A percentile compares a stretch with the other conserved stretches of the same genome.
phyloP scores from a whole-genome alignment of 2,113 vertebrate species.

The Hipposideros armiger region DNA sequence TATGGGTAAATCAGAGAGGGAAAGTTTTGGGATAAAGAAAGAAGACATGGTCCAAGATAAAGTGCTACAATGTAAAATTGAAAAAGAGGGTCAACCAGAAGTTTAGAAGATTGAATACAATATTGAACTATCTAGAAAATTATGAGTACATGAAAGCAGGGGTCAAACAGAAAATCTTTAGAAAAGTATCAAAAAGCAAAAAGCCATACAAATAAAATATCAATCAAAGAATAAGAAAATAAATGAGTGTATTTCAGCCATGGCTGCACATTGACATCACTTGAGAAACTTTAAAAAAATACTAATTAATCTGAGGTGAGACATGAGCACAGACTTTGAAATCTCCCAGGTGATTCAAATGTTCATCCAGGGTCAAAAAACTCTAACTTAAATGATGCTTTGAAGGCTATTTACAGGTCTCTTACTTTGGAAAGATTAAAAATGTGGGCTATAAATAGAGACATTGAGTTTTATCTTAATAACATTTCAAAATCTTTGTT shows the following conservation, averaged over 20 bases:
- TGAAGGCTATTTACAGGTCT: neutral
- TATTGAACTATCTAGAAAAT: conserved; percentile 32
- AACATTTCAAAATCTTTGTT: conserved; percentile 40
- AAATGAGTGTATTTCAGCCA: neutral
- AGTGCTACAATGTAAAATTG: neutral
- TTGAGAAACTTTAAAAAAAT: neutral
- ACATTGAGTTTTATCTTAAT: conserved; percentile 32
- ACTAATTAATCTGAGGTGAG: neutral
- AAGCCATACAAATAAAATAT: conserved; percentile 12
- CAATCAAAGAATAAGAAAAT: neutral
- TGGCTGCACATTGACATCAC: neutral
- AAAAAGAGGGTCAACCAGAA: neutral
- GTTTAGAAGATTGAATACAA: neutral
- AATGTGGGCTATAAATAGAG: neutral
- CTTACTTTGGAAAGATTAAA: conserved; percentile 6
- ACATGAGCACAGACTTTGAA: neutral
- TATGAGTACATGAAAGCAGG: neutral
- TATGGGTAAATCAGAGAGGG: neutral
- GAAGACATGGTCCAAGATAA: neutral
- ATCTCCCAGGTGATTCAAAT: neutral
- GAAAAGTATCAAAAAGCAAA: neutral
- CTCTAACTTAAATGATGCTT: neutral
- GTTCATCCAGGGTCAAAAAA: neutral
- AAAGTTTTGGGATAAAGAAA: neutral
- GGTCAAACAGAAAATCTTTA: conserved; percentile 7